A percentile compares a stretch with the other conserved stretches of the same genome.
These are phyloP conservation scores for Eilema caniola DNA, from an alignment of 2,888 invertebrate species.

Conservation along the genomic window DNA sequence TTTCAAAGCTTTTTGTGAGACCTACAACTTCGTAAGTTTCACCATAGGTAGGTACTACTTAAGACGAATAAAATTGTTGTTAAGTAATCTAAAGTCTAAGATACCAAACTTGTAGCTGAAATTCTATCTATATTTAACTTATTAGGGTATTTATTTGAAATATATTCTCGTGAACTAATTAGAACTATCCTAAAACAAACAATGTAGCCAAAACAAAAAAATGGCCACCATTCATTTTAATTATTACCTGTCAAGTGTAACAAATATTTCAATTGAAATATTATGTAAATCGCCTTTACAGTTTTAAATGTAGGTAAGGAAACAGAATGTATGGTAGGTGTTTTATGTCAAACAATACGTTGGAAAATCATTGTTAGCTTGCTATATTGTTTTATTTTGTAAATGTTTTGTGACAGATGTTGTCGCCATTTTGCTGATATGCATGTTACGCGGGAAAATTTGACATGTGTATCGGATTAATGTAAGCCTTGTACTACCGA, in stretches of 20 bases:
- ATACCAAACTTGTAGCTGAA: not conserved
- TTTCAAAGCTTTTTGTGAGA: no score
- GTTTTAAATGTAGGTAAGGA: constrained; percentile 19
- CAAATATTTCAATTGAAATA: constrained; percentile 31
- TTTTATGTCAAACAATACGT: constrained; percentile 20
- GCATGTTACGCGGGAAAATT: constrained; percentile 26
- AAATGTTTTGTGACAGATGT: constrained; percentile 1
- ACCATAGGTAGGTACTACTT: no score
- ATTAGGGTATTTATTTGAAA: not conserved
- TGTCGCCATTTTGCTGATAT: constrained; percentile 23
- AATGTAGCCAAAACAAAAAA: constrained; percentile 21
- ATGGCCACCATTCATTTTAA: constrained; percentile 34
- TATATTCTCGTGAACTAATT: constrained; percentile 1
- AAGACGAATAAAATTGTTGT: no score
- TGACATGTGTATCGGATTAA: constrained; percentile 34
- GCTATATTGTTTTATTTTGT: constrained; percentile 21
- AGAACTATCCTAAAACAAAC: constrained; percentile 13
- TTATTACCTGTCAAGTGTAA: constrained; percentile 37
- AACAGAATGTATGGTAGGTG: constrained; percentile 20
- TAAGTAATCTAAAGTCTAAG: no score
- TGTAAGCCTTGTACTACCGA: constrained; percentile 29
- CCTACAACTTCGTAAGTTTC: no score
- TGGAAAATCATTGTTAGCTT: constrained; percentile 20
- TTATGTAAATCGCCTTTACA: constrained; percentile 35
- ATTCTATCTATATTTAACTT: not conserved